These are phyloP conservation scores for Philereme transversata DNA, from an alignment of 2,888 invertebrate genomes.

Conservation along the genomic window DNA sequence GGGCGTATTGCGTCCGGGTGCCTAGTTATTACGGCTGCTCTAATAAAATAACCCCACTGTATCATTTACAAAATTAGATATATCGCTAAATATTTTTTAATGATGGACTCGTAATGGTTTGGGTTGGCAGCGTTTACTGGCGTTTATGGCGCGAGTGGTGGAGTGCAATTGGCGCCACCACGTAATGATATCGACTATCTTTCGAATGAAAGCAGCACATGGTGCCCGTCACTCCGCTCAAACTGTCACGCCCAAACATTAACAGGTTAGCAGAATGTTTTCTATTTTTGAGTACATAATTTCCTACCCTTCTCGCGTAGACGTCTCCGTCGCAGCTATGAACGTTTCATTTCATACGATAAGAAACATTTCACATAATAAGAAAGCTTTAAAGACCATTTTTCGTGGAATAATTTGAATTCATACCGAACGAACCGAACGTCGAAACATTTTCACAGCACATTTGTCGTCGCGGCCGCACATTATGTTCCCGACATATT, in stretches of 20 bases:
- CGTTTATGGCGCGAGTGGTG: conserved; percentile 55
- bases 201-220: conserved; percentile 49
- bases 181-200: conserved; percentile 62
- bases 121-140: conserved; percentile 65
- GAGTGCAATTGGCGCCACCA: conserved; percentile 46
- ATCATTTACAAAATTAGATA: conserved; percentile 80
- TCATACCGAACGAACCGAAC: conserved; percentile 40
- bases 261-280: conserved; percentile 57
- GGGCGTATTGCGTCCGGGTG: conserved; percentile 80
- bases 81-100: conserved; percentile 84
- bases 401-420: conserved; percentile 51
- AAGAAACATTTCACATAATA: conserved; percentile 33
- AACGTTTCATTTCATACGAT: conserved; percentile 33
- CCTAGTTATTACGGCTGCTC: conserved; percentile 80
- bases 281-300: conserved; percentile 40
- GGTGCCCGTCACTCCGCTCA: conserved; percentile 48
- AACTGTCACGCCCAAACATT: conserved; percentile 58
- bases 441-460: conserved; percentile 51
- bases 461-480: conserved; percentile 55
- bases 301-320: conserved; percentile 34
- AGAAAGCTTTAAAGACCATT: conserved; percentile 37
- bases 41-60: conserved; percentile 77
- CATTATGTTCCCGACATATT: conserved; percentile 67
- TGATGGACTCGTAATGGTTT: conserved; percentile 68
- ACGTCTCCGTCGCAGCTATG: conserved; percentile 21